These are phyloP conservation scores for Drosophila albomicans DNA, from an alignment of 1,140 invertebrate genomes.

Conservation along the genomic window DNA sequence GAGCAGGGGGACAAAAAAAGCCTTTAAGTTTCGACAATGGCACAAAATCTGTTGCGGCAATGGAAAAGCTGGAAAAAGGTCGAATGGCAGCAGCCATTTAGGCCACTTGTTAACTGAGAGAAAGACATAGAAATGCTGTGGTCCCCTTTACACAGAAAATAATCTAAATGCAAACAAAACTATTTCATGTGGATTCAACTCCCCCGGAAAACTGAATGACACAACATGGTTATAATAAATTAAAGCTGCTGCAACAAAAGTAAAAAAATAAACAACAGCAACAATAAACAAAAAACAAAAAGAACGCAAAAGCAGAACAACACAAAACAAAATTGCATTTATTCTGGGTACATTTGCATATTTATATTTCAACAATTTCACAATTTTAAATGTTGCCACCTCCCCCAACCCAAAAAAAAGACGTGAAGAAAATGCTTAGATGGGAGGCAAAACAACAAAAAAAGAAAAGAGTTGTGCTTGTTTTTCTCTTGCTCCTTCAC, in stretches of 20 bases:
- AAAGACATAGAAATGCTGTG: background rate
- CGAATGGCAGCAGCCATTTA: conserved; percentile 26
- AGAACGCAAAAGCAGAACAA: conserved; percentile 32
- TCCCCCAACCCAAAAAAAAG: background rate
- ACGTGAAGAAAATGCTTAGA: conserved; percentile 21
- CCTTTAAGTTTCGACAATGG: conserved; percentile 39
- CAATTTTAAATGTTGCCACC: conserved; percentile 56
- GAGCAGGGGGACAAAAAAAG: background rate
- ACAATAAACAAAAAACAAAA: conserved; percentile 19
- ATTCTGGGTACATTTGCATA: conserved; percentile 59
- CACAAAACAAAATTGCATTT: conserved; percentile 50
- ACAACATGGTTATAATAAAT: conserved; percentile 44
- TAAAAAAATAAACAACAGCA: conserved; percentile 26
- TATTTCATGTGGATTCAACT: conserved; percentile 55
- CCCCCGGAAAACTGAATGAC: conserved; percentile 47
- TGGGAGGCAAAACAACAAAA: background rate
- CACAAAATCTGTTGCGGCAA: conserved; percentile 14
- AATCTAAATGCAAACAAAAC: conserved; percentile 80
- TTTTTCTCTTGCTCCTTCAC: background rate
- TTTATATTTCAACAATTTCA: conserved; percentile 65
- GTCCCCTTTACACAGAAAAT: conserved; percentile 40
- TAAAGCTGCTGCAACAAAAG: conserved; percentile 46
- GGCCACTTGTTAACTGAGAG: conserved; percentile 24
- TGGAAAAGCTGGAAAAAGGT: conserved; percentile 29
- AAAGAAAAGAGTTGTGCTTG: background rate